These are phyloP conservation scores for Physocephala rufipes DNA, from an alignment of 2,888 invertebrate genomes.

Conservation along the genomic window DNA sequence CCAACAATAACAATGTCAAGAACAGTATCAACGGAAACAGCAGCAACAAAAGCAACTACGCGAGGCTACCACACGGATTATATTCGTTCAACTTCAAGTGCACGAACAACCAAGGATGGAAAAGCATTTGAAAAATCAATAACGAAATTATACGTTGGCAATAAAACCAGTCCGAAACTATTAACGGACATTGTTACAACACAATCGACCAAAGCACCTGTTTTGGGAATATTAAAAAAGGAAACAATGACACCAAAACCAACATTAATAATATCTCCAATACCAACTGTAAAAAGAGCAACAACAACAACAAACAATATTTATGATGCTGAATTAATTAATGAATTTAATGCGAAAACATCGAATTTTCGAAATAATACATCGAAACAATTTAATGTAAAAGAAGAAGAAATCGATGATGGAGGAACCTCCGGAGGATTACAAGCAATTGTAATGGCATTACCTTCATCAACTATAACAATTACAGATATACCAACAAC, in stretches of 20 bases:
- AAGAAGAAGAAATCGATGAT: slow-evolving; percentile 18
- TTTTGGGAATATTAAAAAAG: background rate
- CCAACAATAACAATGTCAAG: background rate
- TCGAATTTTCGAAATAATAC: background rate
- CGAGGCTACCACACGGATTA: background rate
- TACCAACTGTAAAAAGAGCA: slow-evolving; percentile 14
- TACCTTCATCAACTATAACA: background rate
- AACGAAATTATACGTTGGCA: background rate
- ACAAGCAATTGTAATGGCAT: no score
- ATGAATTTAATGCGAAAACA: background rate
- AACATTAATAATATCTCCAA: background rate
- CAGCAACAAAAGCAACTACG: background rate
- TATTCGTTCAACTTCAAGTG: background rate
- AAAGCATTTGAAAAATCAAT: background rate
- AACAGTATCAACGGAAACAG: background rate
- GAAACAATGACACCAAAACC: background rate
- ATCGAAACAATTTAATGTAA: slow-evolving; percentile 11
- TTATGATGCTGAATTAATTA: background rate
- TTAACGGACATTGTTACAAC: slow-evolving; percentile 33
- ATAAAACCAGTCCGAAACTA: background rate
- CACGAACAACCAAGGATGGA: background rate
- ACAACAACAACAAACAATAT: slow-evolving; percentile 14
- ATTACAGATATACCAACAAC: slow-evolving; percentile 30
- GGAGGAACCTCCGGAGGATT: no score
- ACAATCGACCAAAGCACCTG: slow-evolving; percentile 1